Percentiles rank a stretch among this genome's conserved stretches.
Evolutionary conservation across 2,888 invertebrate genomes (phyloP).

Genomic region (Amblyjoppa proteus): DNA sequence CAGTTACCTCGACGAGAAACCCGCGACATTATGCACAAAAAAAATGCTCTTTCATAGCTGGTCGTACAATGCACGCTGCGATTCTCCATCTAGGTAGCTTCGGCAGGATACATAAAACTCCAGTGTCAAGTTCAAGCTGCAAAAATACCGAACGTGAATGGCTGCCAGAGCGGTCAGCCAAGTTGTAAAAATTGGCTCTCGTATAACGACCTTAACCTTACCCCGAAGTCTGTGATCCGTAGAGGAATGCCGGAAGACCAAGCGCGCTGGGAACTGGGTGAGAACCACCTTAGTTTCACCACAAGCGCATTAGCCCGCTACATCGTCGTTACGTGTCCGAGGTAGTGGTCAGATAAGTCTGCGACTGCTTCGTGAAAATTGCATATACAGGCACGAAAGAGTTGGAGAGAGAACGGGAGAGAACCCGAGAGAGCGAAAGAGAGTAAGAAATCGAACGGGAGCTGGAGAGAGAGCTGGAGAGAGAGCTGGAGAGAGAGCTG

Average conservation of each 20-base stretch:
- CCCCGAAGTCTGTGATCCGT: slow-evolving; percentile 16
- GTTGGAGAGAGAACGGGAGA: no score
- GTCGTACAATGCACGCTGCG: not conserved
- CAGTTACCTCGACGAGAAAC: no score
- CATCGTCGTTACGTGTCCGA: not conserved
- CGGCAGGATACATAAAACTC: slow-evolving; percentile 6
- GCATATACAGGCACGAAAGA: slow-evolving; percentile 12
- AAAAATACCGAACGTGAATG: slow-evolving; percentile 41
- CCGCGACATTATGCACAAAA: no score
- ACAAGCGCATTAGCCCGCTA: slow-evolving; percentile 5
- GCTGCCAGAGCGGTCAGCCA: slow-evolving; percentile 77
- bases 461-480: no score
- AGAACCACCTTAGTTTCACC: not conserved
- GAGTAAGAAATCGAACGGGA: not conserved
- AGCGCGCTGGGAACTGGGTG: not conserved
- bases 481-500: no score
- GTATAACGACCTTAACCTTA: slow-evolving; percentile 76
- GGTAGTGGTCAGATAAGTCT: not conserved
- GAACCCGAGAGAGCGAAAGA: not conserved
- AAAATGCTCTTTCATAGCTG: not conserved
- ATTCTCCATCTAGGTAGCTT: slow-evolving; percentile 15
- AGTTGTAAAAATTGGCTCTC: slow-evolving; percentile 78
- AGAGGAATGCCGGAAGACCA: slow-evolving; percentile 1
- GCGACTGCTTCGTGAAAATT: slow-evolving; percentile 5
- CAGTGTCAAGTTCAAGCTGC: slow-evolving; percentile 73